phyloP scores from a whole-genome alignment of 2,888 invertebrate species.

The Melolontha melolontha region DNA sequence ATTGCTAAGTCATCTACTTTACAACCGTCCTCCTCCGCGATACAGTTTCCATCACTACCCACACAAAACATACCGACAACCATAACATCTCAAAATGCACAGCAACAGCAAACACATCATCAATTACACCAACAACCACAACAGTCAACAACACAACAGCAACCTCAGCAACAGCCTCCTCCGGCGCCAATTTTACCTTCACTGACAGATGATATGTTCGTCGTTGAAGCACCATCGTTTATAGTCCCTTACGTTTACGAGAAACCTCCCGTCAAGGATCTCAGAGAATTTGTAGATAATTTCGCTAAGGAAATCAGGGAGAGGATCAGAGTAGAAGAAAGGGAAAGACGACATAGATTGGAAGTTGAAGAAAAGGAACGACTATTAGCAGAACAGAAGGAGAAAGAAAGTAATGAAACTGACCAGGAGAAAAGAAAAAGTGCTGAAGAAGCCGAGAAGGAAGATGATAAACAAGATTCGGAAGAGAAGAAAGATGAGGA shows the following conservation, averaged over 20 bases:
- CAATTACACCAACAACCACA: conserved; percentile 48
- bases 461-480: conserved; percentile 67
- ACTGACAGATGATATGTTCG: conserved; percentile 91
- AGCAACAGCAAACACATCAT: conserved; percentile 53
- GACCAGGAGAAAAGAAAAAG: conserved; percentile 48
- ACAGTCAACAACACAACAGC: conserved; percentile 54
- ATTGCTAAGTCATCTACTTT: conserved; percentile 56
- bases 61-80: conserved; percentile 50
- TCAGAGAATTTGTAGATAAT: conserved; percentile 78
- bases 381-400: conserved; percentile 53
- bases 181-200: conserved; percentile 77
- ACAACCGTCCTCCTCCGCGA: conserved; percentile 26
- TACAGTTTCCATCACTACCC: conserved; percentile 28
- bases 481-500: conserved; percentile 72
- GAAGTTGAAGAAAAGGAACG: conserved; percentile 57
- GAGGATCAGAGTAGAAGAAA: conserved; percentile 70
- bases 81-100: conserved; percentile 49
- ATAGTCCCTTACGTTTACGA: conserved; percentile 95
- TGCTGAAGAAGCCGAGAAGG: conserved; percentile 52
- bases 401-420: conserved; percentile 38
- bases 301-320: conserved; percentile 75
- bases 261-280: conserved; percentile 84
- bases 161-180: background rate
- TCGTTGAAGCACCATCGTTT: conserved; percentile 92
- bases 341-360: conserved; percentile 59